These are phyloP conservation scores for Zygogramma bicolorata DNA, from an alignment of 2,888 invertebrate species.

Conservation along the genomic window DNA sequence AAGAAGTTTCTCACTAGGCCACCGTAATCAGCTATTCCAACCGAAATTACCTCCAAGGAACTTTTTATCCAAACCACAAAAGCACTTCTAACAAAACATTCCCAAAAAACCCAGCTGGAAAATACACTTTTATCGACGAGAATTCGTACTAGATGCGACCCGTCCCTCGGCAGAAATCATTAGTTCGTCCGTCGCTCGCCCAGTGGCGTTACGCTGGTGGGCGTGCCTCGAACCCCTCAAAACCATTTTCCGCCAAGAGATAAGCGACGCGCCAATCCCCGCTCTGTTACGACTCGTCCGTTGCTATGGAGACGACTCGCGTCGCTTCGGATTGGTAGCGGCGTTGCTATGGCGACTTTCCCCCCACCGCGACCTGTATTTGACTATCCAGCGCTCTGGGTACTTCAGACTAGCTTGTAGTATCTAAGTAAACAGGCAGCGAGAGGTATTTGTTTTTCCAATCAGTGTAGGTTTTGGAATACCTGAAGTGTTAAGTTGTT, in stretches of 20 bases:
- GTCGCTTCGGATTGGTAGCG: conserved; percentile 51
- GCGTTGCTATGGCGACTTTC: conserved; percentile 59
- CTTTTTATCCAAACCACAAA: conserved; percentile 12
- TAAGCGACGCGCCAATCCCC: conserved; percentile 49
- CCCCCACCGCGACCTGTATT: conserved; percentile 63
- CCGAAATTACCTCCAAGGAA: background rate
- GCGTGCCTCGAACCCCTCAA: conserved; percentile 31
- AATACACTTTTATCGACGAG: conserved; percentile 36
- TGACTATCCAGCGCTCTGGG: conserved; percentile 68
- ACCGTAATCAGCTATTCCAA: background rate
- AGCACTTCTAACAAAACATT: conserved; percentile 23
- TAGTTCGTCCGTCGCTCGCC: conserved; percentile 52
- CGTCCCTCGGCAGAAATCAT: conserved; percentile 51
- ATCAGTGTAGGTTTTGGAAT: conserved; percentile 70
- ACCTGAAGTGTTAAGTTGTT: conserved; percentile 69
- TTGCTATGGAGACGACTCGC: conserved; percentile 56
- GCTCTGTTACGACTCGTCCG: conserved; percentile 45
- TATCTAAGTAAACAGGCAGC: conserved; percentile 69
- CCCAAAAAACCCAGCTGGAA: background rate
- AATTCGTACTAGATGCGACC: conserved; percentile 47
- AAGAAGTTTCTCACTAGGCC: background rate
- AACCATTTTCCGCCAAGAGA: conserved; percentile 43
- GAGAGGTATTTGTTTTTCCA: conserved; percentile 72
- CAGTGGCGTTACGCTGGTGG: conserved; percentile 46
- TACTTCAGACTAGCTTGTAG: conserved; percentile 69